Percentiles rank a stretch among this genome's conserved stretches.
Evolutionary conservation across 2,888 invertebrate species (phyloP).

Genomic region (Ophion ventricosus): DNA sequence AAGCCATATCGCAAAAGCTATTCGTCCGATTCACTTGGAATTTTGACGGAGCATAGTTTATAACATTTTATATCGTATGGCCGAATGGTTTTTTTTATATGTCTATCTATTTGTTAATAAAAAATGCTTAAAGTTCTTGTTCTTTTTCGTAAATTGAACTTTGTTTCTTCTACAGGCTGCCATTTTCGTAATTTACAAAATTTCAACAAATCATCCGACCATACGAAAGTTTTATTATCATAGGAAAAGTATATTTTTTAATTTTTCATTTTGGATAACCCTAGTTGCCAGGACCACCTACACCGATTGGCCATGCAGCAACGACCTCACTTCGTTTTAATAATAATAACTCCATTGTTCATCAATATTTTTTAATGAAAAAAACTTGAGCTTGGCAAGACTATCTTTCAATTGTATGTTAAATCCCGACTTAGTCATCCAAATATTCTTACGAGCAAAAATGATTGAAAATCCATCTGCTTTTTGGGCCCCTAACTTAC

Average conservation of each 20-base stretch:
- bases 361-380: background rate
- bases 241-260: background rate
- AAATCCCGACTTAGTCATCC: background rate
- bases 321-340: background rate
- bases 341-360: background rate
- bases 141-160: too few relatives aligned
- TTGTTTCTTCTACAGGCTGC: too few relatives aligned
- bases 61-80: too few relatives aligned
- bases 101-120: too few relatives aligned
- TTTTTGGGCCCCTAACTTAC: background rate
- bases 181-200: too few relatives aligned
- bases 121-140: too few relatives aligned
- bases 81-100: too few relatives aligned
- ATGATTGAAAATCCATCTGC: background rate
- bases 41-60: too few relatives aligned
- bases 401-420: background rate
- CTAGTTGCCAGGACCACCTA: background rate
- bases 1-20: too few relatives aligned
- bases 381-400: background rate
- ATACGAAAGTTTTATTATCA: background rate
- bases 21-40: too few relatives aligned
- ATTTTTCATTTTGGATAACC: background rate
- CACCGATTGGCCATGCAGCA: background rate
- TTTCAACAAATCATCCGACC: too few relatives aligned
- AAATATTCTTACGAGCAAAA: background rate